Evolutionary conservation across 2,888 invertebrate species (phyloP), one percentile per base, ranked within the genome.

Genomic region (Phortica magna): DNA sequence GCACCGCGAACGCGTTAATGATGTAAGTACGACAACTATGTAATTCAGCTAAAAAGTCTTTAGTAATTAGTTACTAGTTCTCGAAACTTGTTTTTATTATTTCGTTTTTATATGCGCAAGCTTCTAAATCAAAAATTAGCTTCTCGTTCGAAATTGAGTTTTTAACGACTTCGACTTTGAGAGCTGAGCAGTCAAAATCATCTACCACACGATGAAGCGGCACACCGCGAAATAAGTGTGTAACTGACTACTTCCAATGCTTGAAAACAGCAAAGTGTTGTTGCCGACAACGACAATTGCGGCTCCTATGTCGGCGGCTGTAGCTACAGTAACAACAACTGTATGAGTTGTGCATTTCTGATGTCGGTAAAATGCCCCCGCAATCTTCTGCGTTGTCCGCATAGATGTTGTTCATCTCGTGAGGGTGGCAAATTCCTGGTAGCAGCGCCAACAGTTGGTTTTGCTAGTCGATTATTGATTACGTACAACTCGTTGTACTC

Each of bases 161-260:
- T 65, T 22, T 31, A 59, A 1, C 31, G 31, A 31, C 61, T 61
- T 61, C 31, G 31, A 31, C 61, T 61, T 61, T 17, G 19, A 55
- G 42, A 53, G 53, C 41, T 31, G 31, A 31, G 31, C 39, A 61
- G 48, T 68, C 74, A 76, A 76, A 68, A 61, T 17, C 31, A 48
- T 53, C 79, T 79, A 74, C 80, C 81, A 80, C 77, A 80, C 81
- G 80, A 78, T 74, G 76, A 75, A 76, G 80, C 80, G 79, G 57
- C 82, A 80, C 77, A 79, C 78, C 71, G 74, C 79, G 78, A 81
- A 83, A 82, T 83, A 81, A 74, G 64, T 70, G 77, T 78, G 77
- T 75, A 77, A 81, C 74, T 48, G 48, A 9, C 48, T 12, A 48
- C 48, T 48, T 9, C 7, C 10, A 12, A 48, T 14, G 48, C 48